Evolutionary conservation across 1,140 invertebrate genomes (phyloP), one percentile per base, ranked within the genome.

Genomic region (Drosophila erecta): DNA sequence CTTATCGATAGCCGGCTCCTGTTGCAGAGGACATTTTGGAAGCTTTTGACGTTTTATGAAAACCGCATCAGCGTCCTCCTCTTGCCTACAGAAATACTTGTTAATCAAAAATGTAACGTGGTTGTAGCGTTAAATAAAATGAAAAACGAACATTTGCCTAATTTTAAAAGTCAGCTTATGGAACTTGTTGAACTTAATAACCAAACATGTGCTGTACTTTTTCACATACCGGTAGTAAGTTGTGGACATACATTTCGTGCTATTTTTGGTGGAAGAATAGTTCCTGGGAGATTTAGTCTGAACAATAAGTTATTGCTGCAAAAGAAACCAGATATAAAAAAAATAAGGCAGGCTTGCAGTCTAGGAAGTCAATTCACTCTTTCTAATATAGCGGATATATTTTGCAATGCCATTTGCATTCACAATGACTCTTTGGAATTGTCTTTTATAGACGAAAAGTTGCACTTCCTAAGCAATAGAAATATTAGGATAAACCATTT

Each of bases 141-240:
- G 4, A 24, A 2, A 10, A 64, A 74, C 14, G 22, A 65, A 15
- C 41, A 35, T 15, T 11, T 90, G 30, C 80, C 87, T 5, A 22
- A 65, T 1, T 66, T 90, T 6, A 62, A 47, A 7, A 5, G 81
- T 0, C 53, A 81, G 15, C 51, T 90, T 1, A 50, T 72, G 10
- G 51, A 74, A 12, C 76, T 90, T 24, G 27, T 90, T 7, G 64
- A 84, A 7, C 15, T 81, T 4, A 37, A 81, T 7, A 27, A 15
- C 3, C 33, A 89, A 50, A 61, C 74, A 7, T 58, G 37, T 20
- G 80, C 87, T n/a, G 41, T 90, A 1, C 7, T 73, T 11, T 11
- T 91, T 11, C 66, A 83, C 4, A 40, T 90, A 8, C 2, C 17
- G 1, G 33, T 86, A 1, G 17, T 65, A 30, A 44, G 69, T 30